A percentile compares a stretch with the other conserved stretches of the same genome.
These are phyloP conservation scores for Nemoura dubitans DNA, from an alignment of 2,888 invertebrate species.

Conservation along the genomic window DNA sequence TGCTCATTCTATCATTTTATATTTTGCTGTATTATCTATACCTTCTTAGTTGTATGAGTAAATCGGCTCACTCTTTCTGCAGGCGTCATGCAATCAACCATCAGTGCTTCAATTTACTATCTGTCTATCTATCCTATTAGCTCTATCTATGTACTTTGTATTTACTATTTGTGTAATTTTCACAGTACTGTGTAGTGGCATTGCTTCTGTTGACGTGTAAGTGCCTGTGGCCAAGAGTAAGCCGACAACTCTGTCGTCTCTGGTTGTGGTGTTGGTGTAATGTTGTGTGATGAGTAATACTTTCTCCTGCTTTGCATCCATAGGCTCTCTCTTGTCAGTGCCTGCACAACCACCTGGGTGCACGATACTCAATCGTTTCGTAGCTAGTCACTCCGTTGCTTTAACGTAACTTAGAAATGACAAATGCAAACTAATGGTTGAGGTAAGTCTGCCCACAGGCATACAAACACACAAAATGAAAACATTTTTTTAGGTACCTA, in stretches of 20 bases:
- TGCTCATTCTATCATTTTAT: not conserved
- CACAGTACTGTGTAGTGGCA: not conserved
- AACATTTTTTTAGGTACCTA: not conserved
- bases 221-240: not conserved
- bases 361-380: conserved; percentile 43
- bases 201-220: not conserved
- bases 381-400: conserved; percentile 46
- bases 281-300: conserved; percentile 48
- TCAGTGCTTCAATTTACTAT: not conserved
- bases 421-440: conserved; percentile 39
- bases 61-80: not conserved
- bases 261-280: conserved; percentile 43
- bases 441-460: conserved; percentile 42
- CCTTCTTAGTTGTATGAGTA: not conserved
- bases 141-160: not conserved
- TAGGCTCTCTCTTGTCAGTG: conserved; percentile 49
- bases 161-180: not conserved
- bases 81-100: not conserved
- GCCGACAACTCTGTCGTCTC: not conserved
- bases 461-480: not conserved
- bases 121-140: no score
- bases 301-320: conserved; percentile 51
- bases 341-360: conserved; percentile 44
- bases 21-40: not conserved
- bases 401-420: conserved; percentile 40